Evolutionary conservation across 92 coral and sea anemone genomes (phyloP).

Genomic region (Umimayanthus chanpuru): DNA sequence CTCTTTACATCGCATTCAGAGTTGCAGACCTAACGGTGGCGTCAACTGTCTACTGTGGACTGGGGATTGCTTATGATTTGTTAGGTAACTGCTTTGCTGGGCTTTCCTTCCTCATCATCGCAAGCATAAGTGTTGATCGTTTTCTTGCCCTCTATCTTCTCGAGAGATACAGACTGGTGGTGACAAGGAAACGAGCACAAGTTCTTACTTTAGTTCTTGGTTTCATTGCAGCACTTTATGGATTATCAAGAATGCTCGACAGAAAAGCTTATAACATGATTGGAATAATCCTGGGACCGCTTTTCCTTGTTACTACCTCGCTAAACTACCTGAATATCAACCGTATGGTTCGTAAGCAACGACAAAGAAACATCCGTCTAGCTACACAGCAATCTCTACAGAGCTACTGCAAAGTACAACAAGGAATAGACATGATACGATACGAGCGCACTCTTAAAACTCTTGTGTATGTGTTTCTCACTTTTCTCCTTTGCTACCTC

Average conservation of each 20-base stretch:
- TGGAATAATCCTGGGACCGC: not conserved
- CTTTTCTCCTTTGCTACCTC: not conserved
- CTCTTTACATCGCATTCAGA: too few species aligned
- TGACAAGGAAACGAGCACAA: conserved; percentile 28
- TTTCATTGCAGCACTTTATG: not conserved
- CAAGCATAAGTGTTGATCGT: conserved; percentile 50
- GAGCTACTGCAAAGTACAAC: not conserved
- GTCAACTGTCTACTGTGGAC: not conserved
- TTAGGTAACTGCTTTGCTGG: conserved; percentile 44
- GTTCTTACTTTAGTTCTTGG: not conserved
- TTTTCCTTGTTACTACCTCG: conserved; percentile 24
- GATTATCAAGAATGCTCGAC: conserved; percentile 34
- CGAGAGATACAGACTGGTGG: conserved; percentile 27
- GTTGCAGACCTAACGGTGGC: not conserved
- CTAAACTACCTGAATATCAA: conserved; percentile 44
- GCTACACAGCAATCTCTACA: not conserved
- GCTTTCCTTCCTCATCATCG: conserved; percentile 41
- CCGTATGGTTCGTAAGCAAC: not conserved
- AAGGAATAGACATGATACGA: conserved; percentile 26
- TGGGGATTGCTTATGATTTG: conserved; percentile 30
- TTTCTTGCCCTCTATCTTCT: conserved; percentile 28
- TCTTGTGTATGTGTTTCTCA: conserved; percentile 36
- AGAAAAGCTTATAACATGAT: conserved; percentile 45
- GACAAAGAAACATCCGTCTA: not conserved
- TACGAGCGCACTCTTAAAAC: conserved; percentile 40